These are phyloP conservation scores for Lepidochrysops patricia DNA, from an alignment of 2,888 invertebrate species.

Conservation along the genomic window DNA sequence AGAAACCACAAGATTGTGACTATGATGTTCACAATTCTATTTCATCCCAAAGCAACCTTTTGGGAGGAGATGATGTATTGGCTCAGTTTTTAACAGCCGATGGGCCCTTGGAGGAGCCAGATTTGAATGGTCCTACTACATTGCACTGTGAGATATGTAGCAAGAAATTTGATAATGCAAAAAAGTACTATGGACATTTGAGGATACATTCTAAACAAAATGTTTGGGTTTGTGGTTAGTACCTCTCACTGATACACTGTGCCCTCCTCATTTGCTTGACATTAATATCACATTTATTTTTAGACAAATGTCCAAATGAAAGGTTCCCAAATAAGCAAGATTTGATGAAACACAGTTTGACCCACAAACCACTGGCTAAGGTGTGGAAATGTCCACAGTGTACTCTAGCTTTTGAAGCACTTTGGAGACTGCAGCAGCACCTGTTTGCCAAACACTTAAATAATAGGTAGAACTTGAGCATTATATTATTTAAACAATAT, in stretches of 20 bases:
- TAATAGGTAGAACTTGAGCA: slow-evolving; percentile 39
- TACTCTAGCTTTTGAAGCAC: slow-evolving; percentile 52
- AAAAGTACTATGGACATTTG: slow-evolving; percentile 64
- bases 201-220: slow-evolving; percentile 63
- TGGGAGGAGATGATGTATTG: slow-evolving; percentile 52
- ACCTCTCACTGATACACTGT: too few species aligned
- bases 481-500: too few species aligned
- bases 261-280: too few species aligned
- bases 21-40: slow-evolving; percentile 43
- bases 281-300: background rate
- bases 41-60: slow-evolving; percentile 38
- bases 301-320: slow-evolving; percentile 57
- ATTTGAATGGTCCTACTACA: slow-evolving; percentile 58
- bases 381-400: slow-evolving; percentile 64
- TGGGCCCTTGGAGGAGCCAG: slow-evolving; percentile 59
- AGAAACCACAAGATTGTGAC: slow-evolving; percentile 40
- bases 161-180: slow-evolving; percentile 62
- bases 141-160: slow-evolving; percentile 62
- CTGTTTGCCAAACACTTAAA: slow-evolving; percentile 56
- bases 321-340: slow-evolving; percentile 61
- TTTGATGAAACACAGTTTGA: slow-evolving; percentile 56
- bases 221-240: slow-evolving; percentile 61
- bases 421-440: slow-evolving; percentile 61
- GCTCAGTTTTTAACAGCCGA: slow-evolving; percentile 59
- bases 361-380: slow-evolving; percentile 50